Base-by-base conservation (phyloP, 53 echinoderm and acorn worm genomes). In the Antedon mediterranea region DNA sequence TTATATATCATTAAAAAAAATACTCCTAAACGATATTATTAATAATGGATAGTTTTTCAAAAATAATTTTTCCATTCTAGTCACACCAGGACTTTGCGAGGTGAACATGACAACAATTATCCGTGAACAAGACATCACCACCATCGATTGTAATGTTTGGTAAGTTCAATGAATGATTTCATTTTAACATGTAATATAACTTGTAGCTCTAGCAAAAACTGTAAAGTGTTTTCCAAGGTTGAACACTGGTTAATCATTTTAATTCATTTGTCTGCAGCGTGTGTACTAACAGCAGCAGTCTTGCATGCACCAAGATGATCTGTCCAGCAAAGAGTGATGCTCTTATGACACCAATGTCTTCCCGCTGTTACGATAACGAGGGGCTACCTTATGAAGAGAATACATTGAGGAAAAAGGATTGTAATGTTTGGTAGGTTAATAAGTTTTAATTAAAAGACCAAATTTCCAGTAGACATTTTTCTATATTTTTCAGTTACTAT, bases 91-190 rank as follows among this genome's bases (percentile, higher is more conserved):
- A 57, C 15, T 57, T 57, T 57, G 57, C 57, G 23, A 8, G 23
- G 57, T 57, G 23, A 57, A 57, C 20, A 57, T 2, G 2, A 57
- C 57, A 15, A 57, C 57, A 6, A 57, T 57, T 57, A 13, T 57
- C 57, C 57, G 9, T 57, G 57, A 57, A 57, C 23, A 13, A 2
- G 83, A 87, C 29, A 76, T 44, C 20, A 83, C 83, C 0, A 76
- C 73, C 28, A 32, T 83, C 30, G 87, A 83, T 80, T 87, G 87
- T 72, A 77, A 87, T 72, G 78, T 43, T 31, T 87, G 87, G 87
- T 87, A 80, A 87, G 87, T 71, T n/a, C n/a, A n/a, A n/a, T n/a
- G n/a, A n/a, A n/a, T n/a, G n/a, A n/a, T n/a, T n/a, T 37, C 4
- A 6, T 37, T 37, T 37, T 37, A 11, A 37, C 4, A 11, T 37